Evolutionary conservation across 2,888 invertebrate species (phyloP).

Genomic region (Anarsia innoxiella): DNA sequence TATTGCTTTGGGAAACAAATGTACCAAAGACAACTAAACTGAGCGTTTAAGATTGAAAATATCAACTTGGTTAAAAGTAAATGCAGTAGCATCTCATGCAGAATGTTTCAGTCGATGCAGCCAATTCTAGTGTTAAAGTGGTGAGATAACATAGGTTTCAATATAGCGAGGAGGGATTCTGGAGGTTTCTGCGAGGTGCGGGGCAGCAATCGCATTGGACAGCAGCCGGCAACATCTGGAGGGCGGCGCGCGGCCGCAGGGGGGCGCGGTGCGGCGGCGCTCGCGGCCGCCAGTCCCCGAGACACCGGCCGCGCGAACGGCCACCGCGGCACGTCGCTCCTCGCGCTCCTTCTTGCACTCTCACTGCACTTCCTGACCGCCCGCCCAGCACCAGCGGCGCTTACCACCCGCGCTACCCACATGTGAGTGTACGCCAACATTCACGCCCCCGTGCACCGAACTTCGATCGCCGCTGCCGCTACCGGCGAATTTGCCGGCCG

Average conservation of each 20-base stretch:
- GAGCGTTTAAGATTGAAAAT: too few relatives aligned
- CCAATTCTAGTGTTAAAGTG: too few relatives aligned
- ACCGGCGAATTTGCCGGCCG: slow-evolving; percentile 45
- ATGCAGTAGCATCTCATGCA: too few relatives aligned
- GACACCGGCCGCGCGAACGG: slow-evolving; percentile 73
- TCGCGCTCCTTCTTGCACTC: slow-evolving; percentile 31
- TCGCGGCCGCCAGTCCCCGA: slow-evolving; percentile 68
- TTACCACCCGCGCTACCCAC: slow-evolving; percentile 31
- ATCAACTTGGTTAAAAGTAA: too few relatives aligned
- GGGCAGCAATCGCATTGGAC: slow-evolving; percentile 22
- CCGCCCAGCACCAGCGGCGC: slow-evolving; percentile 52
- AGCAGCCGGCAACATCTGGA: slow-evolving; percentile 52
- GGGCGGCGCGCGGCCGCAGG: slow-evolving; percentile 45
- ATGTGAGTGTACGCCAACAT: slow-evolving; percentile 1
- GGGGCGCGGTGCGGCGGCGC: slow-evolving; percentile 57
- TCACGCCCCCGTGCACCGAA: slow-evolving; percentile 10
- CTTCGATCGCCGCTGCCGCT: slow-evolving; percentile 22
- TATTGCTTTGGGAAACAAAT: too few relatives aligned
- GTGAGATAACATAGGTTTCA: too few relatives aligned
- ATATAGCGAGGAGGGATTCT: slow-evolving; percentile 25
- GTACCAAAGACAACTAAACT: too few relatives aligned
- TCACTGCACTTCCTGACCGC: slow-evolving; percentile 43
- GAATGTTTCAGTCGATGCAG: too few relatives aligned
- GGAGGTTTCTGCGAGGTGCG: slow-evolving; percentile 40
- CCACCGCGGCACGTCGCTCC: slow-evolving; percentile 50